phyloP scores from a whole-genome alignment of 1,140 invertebrate species.

The Leptoteleia sp. region DNA sequence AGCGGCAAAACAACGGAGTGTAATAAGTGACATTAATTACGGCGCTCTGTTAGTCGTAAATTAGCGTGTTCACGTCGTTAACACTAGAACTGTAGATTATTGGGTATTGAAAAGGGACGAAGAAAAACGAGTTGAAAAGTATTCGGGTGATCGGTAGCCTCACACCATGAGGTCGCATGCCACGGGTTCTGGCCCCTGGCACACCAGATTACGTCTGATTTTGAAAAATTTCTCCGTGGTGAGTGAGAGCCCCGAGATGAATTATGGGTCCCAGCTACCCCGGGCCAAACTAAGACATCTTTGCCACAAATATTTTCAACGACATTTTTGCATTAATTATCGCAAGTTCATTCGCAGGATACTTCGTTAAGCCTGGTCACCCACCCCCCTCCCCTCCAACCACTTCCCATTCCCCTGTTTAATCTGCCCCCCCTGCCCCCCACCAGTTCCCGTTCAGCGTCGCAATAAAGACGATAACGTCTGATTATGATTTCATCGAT shows the following conservation, averaged over 20 bases:
- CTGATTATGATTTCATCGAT: conserved; percentile 64
- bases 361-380: conserved; percentile 12
- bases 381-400: background rate
- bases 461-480: conserved; percentile 60
- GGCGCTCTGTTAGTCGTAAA: conserved; percentile 41
- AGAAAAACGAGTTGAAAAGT: conserved; percentile 51
- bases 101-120: conserved; percentile 40
- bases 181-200: conserved; percentile 49
- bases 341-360: conserved; percentile 44
- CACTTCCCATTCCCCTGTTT: too few species aligned
- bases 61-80: conserved; percentile 50
- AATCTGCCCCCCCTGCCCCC: too few species aligned
- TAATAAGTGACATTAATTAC: conserved; percentile 57
- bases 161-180: conserved; percentile 63
- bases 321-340: conserved; percentile 60
- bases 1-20: conserved; percentile 33
- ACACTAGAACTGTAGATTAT: conserved; percentile 56
- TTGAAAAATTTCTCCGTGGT: conserved; percentile 56
- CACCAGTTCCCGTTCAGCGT: too few species aligned
- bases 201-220: conserved; percentile 68
- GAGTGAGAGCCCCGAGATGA: conserved; percentile 31
- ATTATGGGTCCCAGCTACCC: conserved; percentile 43
- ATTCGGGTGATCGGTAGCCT: conserved; percentile 55
- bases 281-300: conserved; percentile 49
- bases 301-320: conserved; percentile 35